A percentile compares a stretch with the other conserved stretches of the same genome.
Evolutionary conservation across 2,888 invertebrate genomes (phyloP).

Genomic region (Trachelus stipa): DNA sequence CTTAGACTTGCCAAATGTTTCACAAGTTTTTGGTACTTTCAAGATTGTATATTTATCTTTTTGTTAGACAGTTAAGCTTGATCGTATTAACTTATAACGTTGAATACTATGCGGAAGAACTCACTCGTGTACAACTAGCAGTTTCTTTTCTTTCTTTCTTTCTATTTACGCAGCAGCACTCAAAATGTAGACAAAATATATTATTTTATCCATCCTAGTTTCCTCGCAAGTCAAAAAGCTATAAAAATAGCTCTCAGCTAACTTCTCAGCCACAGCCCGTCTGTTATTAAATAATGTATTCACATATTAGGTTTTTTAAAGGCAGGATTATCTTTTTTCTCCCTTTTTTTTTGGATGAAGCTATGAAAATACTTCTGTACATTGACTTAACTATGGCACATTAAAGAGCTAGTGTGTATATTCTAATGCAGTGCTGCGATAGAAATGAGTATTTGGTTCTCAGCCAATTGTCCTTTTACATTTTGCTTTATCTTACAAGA

Average conservation of each 20-base stretch:
- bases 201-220: slow-evolving; percentile 59
- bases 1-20: no score
- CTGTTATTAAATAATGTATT: slow-evolving; percentile 57
- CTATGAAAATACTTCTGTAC: slow-evolving; percentile 49
- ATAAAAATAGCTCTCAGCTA: slow-evolving; percentile 65
- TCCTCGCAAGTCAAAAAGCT: slow-evolving; percentile 62
- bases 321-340: slow-evolving; percentile 57
- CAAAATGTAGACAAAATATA: slow-evolving; percentile 66
- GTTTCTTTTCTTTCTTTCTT: not conserved
- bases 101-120: no score
- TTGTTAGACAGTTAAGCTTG: no score
- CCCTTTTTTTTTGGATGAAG: slow-evolving; percentile 45
- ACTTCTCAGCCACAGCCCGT: slow-evolving; percentile 64
- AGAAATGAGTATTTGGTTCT: no score
- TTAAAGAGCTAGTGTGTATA: slow-evolving; percentile 28
- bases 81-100: no score
- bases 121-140: no score
- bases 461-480: no score
- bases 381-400: slow-evolving; percentile 47
- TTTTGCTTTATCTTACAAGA: no score
- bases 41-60: no score
- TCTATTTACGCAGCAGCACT: slow-evolving; percentile 40
- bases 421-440: no score
- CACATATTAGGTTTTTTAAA: slow-evolving; percentile 58
- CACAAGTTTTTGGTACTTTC: no score